Conservation (phyloP, 2,113 vertebrate species). For the Ceyx margarethae region DNA sequence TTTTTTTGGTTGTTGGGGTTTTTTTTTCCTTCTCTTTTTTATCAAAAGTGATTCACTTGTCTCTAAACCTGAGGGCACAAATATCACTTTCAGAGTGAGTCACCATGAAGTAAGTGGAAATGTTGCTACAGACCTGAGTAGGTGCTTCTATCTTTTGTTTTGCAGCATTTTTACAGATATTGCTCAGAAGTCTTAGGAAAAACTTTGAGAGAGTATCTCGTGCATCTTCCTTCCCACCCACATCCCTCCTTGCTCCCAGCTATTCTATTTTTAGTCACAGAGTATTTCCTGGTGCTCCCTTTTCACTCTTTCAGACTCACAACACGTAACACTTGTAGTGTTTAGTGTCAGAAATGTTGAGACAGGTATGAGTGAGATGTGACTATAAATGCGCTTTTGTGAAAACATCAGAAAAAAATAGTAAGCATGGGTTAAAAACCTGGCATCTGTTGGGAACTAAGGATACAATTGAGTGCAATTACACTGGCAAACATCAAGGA, state of each 20-base stretch:
- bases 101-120: not conserved
- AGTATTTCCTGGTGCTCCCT: not conserved
- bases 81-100: not conserved
- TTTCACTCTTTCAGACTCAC: not conserved
- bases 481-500: not conserved
- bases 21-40: not conserved
- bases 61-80: not conserved
- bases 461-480: rapidly evolving
- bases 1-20: no score
- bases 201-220: not conserved
- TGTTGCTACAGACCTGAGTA: not conserved
- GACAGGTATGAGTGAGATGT: not conserved
- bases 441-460: rapidly evolving
- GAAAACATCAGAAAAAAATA: not conserved
- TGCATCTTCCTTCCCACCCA: not conserved
- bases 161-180: not conserved
- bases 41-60: not conserved
- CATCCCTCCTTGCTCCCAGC: not conserved
- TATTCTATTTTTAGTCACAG: not conserved
- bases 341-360: not conserved
- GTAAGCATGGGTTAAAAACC: not conserved
- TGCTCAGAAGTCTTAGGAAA: not conserved
- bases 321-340: no score
- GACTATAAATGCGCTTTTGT: not conserved
- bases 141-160: not conserved